phyloP scores from a whole-genome alignment of 2,888 invertebrate genomes.

The Eupithecia subfuscata region DNA sequence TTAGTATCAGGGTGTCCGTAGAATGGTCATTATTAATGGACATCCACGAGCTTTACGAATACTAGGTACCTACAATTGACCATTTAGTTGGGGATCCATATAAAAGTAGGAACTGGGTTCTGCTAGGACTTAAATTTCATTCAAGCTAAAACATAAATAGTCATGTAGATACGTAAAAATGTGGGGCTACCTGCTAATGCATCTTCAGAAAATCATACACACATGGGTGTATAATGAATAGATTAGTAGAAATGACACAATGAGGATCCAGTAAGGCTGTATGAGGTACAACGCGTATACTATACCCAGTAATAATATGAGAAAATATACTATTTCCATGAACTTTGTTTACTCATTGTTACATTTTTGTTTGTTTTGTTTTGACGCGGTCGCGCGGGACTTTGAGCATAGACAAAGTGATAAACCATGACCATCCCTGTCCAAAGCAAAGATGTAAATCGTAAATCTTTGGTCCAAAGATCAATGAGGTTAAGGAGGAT shows the following conservation, averaged over 20 bases:
- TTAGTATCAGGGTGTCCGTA: neutral
- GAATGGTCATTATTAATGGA: neutral
- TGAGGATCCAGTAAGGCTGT: conserved; percentile 70
- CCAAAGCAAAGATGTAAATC: neutral
- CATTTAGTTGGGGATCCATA: no score
- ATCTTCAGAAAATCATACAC: conserved; percentile 55
- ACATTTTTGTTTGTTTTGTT: conserved; percentile 37
- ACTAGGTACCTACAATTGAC: no score
- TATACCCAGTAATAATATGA: conserved; percentile 57
- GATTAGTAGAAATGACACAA: conserved; percentile 56
- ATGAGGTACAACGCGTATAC: conserved; percentile 65
- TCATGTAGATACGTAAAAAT: neutral
- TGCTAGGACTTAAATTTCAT: no score
- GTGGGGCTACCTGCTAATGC: neutral
- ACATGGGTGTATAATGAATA: conserved; percentile 63
- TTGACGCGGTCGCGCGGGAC: neutral
- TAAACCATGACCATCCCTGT: neutral
- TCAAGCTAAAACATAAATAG: no score
- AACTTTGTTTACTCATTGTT: conserved; percentile 58
- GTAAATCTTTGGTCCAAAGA: neutral
- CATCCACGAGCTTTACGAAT: no score
- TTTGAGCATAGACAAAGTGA: neutral
- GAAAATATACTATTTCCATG: conserved; percentile 76
- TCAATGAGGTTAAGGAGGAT: neutral
- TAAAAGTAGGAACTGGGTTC: no score